Percentiles rank a stretch among this genome's conserved stretches.
Evolutionary conservation across 2,888 invertebrate species (phyloP).

Genomic region (Busseola fusca): DNA sequence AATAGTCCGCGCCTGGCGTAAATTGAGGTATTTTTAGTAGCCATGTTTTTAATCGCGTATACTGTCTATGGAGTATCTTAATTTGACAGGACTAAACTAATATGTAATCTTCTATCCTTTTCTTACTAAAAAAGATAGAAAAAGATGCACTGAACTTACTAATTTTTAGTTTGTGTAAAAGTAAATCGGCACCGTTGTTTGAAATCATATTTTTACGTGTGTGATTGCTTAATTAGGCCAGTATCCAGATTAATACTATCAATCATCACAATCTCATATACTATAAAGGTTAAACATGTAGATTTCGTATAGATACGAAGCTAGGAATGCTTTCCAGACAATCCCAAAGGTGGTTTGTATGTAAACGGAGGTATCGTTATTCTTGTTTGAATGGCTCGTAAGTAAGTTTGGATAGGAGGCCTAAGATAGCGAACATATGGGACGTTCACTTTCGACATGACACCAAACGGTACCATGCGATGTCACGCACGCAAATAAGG

Average conservation of each 20-base stretch:
- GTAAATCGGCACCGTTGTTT: too few species aligned
- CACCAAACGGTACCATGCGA: conserved; percentile 41
- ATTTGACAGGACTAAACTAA: too few species aligned
- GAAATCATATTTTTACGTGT: too few species aligned
- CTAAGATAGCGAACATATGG: conserved; percentile 41
- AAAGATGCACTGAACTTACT: too few species aligned
- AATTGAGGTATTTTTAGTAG: too few species aligned
- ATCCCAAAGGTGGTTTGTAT: neutral
- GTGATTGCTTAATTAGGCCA: too few species aligned
- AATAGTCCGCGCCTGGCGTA: too few species aligned
- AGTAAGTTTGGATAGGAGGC: conserved; percentile 14
- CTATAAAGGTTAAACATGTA: neutral
- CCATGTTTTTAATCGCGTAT: too few species aligned
- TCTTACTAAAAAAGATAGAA: too few species aligned
- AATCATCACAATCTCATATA: conserved; percentile 1
- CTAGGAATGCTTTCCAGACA: conserved; percentile 1
- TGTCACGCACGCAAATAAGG: conserved; percentile 52
- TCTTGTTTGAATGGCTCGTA: conserved; percentile 25
- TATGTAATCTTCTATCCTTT: too few species aligned
- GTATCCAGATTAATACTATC: neutral
- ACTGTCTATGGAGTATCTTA: too few species aligned
- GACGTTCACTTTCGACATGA: conserved; percentile 32
- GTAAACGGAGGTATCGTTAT: conserved; percentile 17
- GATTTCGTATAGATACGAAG: neutral
- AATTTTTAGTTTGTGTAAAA: too few species aligned